phyloP scores from a whole-genome alignment of 2,888 invertebrate species.

The Zele albiditarsus region DNA sequence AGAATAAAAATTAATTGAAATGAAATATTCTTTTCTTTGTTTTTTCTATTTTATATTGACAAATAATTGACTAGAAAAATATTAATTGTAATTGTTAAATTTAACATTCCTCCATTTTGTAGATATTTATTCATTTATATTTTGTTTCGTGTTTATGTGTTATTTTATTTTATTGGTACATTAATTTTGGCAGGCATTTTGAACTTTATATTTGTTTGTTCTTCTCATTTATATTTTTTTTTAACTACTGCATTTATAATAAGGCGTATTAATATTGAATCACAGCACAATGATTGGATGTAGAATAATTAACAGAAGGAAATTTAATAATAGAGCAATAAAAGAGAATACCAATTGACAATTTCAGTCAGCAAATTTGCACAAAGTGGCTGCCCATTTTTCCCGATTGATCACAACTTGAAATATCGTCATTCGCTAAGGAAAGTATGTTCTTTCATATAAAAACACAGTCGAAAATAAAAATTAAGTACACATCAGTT shows the following conservation, averaged over 20 bases:
- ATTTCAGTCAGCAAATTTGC: too few species aligned
- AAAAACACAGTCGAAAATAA: too few species aligned
- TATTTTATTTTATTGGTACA: neutral
- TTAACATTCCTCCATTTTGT: neutral
- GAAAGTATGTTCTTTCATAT: too few species aligned
- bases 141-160: neutral
- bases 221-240: too few species aligned
- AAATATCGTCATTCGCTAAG: too few species aligned
- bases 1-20: neutral
- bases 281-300: conserved; percentile 1
- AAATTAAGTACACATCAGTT: too few species aligned
- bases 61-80: neutral
- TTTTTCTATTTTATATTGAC: neutral
- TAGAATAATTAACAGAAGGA: neutral
- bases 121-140: neutral
- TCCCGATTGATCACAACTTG: too few species aligned
- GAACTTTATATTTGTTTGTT: neutral
- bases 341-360: neutral
- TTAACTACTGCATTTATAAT: neutral
- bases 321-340: neutral
- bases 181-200: neutral
- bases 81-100: neutral
- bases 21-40: neutral
- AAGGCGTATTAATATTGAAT: conserved; percentile 1
- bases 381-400: too few species aligned